Evolutionary conservation across 2,797 vertebrate species (phyloP).

Genomic region (Pangasius krempfi): DNA sequence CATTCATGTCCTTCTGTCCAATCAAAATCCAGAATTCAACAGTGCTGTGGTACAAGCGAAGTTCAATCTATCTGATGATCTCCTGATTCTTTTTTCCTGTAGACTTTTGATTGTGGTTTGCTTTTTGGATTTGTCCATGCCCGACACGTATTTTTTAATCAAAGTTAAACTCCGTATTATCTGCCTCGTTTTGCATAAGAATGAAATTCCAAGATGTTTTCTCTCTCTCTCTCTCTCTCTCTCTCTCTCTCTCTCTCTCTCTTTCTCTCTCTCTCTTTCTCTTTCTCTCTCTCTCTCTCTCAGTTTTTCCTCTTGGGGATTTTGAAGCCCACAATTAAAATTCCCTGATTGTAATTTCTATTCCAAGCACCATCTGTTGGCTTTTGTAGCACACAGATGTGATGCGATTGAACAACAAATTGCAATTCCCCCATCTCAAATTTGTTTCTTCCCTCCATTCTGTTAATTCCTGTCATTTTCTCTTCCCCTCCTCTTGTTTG

Average conservation of each 20-base stretch:
- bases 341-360: conserved; percentile 30
- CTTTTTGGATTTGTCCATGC: not conserved
- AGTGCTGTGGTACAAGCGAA: not conserved
- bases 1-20: not conserved
- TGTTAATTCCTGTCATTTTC: conserved; percentile 46
- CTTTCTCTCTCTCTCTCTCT: not conserved
- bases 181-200: not conserved
- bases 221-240: not conserved
- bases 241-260: not conserved
- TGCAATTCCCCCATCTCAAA: conserved; percentile 10
- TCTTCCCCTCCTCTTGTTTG: conserved; percentile 51
- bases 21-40: not conserved
- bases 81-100: not conserved
- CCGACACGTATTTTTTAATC: conserved; percentile 7
- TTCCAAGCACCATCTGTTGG: conserved; percentile 28
- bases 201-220: not conserved
- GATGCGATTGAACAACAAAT: not conserved
- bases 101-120: not conserved
- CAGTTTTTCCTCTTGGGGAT: not conserved
- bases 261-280: not conserved
- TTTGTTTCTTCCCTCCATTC: conserved; percentile 26
- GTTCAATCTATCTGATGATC: not conserved
- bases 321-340: conserved; percentile 26
- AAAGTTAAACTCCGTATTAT: not conserved
- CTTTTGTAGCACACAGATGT: conserved; percentile 23